phyloP scores from a whole-genome alignment of 2,113 vertebrate genomes.

The Ophthalmolycus amberensis region DNA sequence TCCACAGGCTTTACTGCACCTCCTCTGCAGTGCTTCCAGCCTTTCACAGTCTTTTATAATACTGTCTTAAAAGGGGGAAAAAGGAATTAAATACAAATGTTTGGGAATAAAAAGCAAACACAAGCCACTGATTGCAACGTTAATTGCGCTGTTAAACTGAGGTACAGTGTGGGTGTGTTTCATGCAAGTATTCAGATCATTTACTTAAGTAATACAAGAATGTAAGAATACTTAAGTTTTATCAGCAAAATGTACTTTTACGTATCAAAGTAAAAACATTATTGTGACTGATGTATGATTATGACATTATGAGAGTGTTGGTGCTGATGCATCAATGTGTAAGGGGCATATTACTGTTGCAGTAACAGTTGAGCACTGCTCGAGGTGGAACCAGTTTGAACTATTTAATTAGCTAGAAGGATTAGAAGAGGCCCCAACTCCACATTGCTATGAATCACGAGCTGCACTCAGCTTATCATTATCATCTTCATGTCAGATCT shows the following conservation, averaged over 20 bases:
- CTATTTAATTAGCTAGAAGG: not conserved
- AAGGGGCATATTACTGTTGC: not conserved
- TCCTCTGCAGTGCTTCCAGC: slow-evolving; percentile 60
- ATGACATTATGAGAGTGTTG: not conserved
- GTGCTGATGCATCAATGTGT: not conserved
- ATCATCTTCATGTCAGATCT: not conserved
- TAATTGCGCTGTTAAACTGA: slow-evolving; percentile 57
- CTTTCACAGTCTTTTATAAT: slow-evolving; percentile 72
- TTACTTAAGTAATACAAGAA: not conserved
- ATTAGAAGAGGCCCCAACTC: not conserved
- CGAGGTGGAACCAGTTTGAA: not conserved
- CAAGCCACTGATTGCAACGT: slow-evolving; percentile 21
- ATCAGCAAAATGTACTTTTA: not conserved
- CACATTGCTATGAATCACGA: not conserved
- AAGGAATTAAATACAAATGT: slow-evolving; percentile 76
- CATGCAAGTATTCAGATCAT: not conserved
- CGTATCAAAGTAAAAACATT: not conserved
- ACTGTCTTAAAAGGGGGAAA: slow-evolving; percentile 64
- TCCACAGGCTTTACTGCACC: slow-evolving; percentile 64
- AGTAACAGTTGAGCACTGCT: not conserved
- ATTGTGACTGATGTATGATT: not conserved
- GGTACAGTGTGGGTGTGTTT: slow-evolving; percentile 3
- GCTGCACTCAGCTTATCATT: not conserved
- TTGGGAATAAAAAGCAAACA: slow-evolving; percentile 79
- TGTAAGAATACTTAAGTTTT: not conserved